A percentile compares a stretch with the other conserved stretches of the same genome.
These are phyloP conservation scores for Cynoglossus semilaevis DNA, from an alignment of 2,113 vertebrate species.

Conservation along the genomic window DNA sequence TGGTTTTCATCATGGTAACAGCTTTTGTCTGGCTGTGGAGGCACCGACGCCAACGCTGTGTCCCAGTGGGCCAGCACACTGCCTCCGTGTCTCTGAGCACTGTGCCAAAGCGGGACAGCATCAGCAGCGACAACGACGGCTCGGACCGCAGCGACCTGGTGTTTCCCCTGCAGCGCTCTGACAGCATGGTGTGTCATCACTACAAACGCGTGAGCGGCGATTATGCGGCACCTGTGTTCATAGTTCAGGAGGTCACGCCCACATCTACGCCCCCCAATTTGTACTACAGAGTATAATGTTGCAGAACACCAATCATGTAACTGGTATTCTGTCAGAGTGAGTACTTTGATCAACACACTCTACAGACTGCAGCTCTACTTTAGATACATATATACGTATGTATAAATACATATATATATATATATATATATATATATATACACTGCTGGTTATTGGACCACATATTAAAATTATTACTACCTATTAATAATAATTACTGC, in stretches of 20 bases:
- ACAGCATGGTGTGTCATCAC: conserved; percentile 93
- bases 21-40: conserved; percentile 86
- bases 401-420: no score
- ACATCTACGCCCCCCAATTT: conserved; percentile 89
- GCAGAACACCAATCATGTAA: no score
- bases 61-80: conserved; percentile 86
- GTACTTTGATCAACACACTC: no score
- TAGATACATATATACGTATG: neutral
- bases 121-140: conserved; percentile 86
- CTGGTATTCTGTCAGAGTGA: no score
- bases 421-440: no score
- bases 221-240: conserved; percentile 96
- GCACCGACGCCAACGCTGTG: conserved; percentile 79
- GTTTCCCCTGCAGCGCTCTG: conserved; percentile 90
- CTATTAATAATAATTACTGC: no score
- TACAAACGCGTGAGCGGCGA: conserved; percentile 95
- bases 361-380: no score
- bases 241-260: conserved; percentile 95
- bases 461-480: no score
- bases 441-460: no score
- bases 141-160: conserved; percentile 96
- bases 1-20: conserved; percentile 84
- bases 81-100: conserved; percentile 90
- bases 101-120: conserved; percentile 84
- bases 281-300: conserved; percentile 98